Conservation (phyloP, 2,113 vertebrate species). For the Corythoichthys intestinalis region DNA sequence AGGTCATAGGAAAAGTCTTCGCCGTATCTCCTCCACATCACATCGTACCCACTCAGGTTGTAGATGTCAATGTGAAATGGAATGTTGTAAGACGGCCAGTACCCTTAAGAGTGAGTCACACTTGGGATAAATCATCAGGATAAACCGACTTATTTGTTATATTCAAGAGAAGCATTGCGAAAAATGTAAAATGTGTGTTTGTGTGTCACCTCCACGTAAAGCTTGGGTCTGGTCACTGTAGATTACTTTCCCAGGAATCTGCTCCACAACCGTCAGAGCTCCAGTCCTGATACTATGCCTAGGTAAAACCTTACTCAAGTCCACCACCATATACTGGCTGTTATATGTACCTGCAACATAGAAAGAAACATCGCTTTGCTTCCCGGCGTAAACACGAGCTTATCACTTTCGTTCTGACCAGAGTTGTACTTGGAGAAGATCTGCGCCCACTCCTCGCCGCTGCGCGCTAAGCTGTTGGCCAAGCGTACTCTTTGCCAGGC, state of each 20-base stretch:
- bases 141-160: background rate
- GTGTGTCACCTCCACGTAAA: conserved; percentile 77
- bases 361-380: background rate
- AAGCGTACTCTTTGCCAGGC: conserved; percentile 88
- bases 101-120: conserved; percentile 69
- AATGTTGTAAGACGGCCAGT: conserved; percentile 89
- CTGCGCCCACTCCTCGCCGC: conserved; percentile 78
- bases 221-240: conserved; percentile 82
- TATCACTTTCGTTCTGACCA: conserved; percentile 56
- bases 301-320: conserved; percentile 78
- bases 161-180: background rate
- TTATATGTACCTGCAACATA: conserved; percentile 81
- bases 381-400: background rate
- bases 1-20: conserved; percentile 86
- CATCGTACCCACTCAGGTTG: conserved; percentile 79
- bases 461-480: conserved; percentile 79
- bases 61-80: conserved; percentile 84
- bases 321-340: conserved; percentile 89
- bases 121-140: background rate
- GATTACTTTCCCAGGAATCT: conserved; percentile 81
- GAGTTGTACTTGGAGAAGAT: conserved; percentile 82
- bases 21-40: conserved; percentile 75
- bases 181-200: background rate
- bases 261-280: conserved; percentile 81
- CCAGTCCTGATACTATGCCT: conserved; percentile 69